These are phyloP conservation scores for Austrofundulus limnaeus DNA, from an alignment of 2,113 vertebrate genomes.

Conservation along the genomic window DNA sequence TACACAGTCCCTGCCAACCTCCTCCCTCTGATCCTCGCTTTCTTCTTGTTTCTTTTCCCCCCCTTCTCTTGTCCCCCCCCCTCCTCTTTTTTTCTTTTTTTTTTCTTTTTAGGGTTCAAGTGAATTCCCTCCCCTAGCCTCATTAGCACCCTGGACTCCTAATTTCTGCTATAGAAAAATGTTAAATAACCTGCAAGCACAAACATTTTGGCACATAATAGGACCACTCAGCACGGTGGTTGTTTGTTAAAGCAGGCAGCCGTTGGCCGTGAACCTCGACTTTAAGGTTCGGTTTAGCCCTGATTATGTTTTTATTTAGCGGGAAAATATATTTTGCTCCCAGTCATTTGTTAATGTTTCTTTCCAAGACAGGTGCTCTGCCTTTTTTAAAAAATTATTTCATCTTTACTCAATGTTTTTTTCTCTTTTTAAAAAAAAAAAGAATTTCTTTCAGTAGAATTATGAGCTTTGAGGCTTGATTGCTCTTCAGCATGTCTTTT, in stretches of 20 bases:
- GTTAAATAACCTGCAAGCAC: conserved; percentile 68
- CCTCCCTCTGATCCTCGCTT: conserved; percentile 79
- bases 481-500: conserved; percentile 7
- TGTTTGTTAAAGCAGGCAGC: conserved; percentile 48
- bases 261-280: conserved; percentile 34
- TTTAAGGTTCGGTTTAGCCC: conserved; percentile 7
- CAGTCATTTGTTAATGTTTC: conserved; percentile 10
- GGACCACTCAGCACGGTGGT: conserved; percentile 43
- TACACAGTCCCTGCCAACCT: conserved; percentile 76
- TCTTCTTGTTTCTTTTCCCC: conserved; percentile 67
- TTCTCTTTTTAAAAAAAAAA: not conserved
- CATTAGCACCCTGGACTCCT: conserved; percentile 72
- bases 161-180: conserved; percentile 71
- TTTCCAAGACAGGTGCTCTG: conserved; percentile 3
- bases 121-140: conserved; percentile 73
- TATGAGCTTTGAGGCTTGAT: not conserved
- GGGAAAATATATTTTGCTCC: conserved; percentile 25
- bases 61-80: conserved; percentile 59
- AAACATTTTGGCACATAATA: conserved; percentile 69
- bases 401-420: not conserved
- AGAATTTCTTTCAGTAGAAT: not conserved
- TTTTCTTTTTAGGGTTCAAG: conserved; percentile 73
- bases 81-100: conserved; percentile 62
- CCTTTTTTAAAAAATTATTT: not conserved
- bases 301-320: conserved; percentile 2